Conservation (phyloP, 2,797 vertebrate species). For the Cirrhinus mrigala region DNA sequence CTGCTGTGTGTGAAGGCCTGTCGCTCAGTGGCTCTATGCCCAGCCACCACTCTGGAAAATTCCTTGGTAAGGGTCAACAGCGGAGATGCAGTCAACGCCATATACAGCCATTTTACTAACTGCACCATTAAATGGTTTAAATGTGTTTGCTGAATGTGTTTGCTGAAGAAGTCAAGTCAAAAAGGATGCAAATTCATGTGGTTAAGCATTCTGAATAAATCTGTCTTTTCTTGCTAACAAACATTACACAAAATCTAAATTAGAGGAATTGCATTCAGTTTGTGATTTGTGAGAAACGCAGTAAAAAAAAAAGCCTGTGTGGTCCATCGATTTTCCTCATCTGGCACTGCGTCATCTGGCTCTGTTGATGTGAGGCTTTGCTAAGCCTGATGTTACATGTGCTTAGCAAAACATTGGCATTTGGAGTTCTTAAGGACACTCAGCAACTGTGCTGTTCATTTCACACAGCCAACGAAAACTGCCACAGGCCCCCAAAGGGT, state of each 20-base stretch:
- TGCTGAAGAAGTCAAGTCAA: slow-evolving; percentile 21
- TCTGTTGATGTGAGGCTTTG: slow-evolving; percentile 69
- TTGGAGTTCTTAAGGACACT: slow-evolving; percentile 39
- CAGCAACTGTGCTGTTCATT: slow-evolving; percentile 46
- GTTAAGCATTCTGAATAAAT: slow-evolving; percentile 6
- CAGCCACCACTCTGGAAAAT: slow-evolving; percentile 77
- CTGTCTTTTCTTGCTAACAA: slow-evolving; percentile 18
- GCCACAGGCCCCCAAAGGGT: slow-evolving; percentile 16
- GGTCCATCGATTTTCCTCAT: slow-evolving; percentile 27
- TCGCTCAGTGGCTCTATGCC: slow-evolving; percentile 73
- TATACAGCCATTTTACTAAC: slow-evolving; percentile 57
- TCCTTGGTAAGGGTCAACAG: slow-evolving; percentile 73
- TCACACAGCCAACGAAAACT: slow-evolving; percentile 29
- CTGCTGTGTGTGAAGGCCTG: slow-evolving; percentile 66
- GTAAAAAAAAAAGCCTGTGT: slow-evolving; percentile 40
- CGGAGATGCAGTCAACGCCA: slow-evolving; percentile 66
- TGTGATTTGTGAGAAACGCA: slow-evolving; percentile 8
- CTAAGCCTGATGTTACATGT: slow-evolving; percentile 68
- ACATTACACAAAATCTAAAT: slow-evolving; percentile 5
- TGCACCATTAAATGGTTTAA: slow-evolving; percentile 37
- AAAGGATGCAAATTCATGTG: neutral
- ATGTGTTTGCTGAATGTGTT: slow-evolving; percentile 39
- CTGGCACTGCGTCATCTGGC: slow-evolving; percentile 51
- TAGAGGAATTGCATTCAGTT: slow-evolving; percentile 1
- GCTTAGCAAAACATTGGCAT: slow-evolving; percentile 55